Percentiles rank a stretch among this genome's conserved stretches.
These are phyloP conservation scores for Pantherophis guttatus DNA, from an alignment of 2,113 vertebrate genomes.

Conservation along the genomic window DNA sequence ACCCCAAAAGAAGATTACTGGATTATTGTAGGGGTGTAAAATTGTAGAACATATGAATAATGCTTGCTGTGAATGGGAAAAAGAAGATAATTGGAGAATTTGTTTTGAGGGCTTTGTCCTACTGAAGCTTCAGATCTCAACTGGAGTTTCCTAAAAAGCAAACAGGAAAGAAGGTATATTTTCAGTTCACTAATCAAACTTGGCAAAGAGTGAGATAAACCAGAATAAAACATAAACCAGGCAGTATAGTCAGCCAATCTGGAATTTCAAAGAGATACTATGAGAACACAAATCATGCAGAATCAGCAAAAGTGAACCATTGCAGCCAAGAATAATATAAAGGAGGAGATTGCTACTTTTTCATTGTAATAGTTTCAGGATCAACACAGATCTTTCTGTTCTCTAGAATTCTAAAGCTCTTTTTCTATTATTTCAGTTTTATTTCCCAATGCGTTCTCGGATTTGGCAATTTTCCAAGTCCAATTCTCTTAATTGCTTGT, in stretches of 20 bases:
- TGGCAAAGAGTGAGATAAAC: not conserved
- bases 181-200: not conserved
- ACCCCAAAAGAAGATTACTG: not conserved
- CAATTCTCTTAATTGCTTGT: not conserved
- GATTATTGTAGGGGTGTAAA: not conserved
- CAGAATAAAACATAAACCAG: not conserved
- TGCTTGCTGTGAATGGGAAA: not conserved
- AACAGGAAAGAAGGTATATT: not conserved
- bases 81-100: not conserved
- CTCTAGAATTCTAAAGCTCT: not conserved
- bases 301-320: not conserved
- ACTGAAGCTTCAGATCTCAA: not conserved
- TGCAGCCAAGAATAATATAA: not conserved
- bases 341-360: not conserved
- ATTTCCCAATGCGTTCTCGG: not conserved
- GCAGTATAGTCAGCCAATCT: not conserved
- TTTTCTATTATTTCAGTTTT: not conserved
- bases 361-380: not conserved
- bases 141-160: not conserved
- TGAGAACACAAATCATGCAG: not conserved
- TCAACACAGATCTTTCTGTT: not conserved
- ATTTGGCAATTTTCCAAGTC: not conserved
- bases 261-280: not conserved
- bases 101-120: not conserved
- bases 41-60: not conserved